Percentiles rank a stretch among this genome's conserved stretches.
Evolutionary conservation across 2,888 invertebrate species (phyloP).

Genomic region (Linyphia triangularis): DNA sequence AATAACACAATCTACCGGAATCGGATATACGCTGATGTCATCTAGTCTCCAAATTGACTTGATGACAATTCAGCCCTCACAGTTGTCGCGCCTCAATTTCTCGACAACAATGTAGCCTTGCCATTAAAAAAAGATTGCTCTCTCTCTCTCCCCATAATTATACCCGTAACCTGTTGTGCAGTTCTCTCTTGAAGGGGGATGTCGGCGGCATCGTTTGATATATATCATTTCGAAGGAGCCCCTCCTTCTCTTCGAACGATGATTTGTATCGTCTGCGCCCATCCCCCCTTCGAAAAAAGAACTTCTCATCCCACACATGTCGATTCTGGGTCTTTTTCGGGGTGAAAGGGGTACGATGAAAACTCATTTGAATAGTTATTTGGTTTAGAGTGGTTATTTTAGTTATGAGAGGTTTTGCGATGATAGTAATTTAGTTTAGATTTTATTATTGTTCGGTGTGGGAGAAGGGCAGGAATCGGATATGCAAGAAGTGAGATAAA

Average conservation of each 20-base stretch:
- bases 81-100: neutral
- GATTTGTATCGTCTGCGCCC: slow-evolving; percentile 10
- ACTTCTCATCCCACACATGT: neutral
- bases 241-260: neutral
- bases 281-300: neutral
- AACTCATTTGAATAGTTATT: neutral
- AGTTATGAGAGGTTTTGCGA: neutral
- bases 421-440: neutral
- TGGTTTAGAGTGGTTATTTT: neutral
- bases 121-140: neutral
- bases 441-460: neutral
- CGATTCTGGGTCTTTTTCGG: neutral
- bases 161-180: slow-evolving; percentile 38
- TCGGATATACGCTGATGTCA: neutral
- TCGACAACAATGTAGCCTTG: neutral
- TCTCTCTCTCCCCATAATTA: slow-evolving; percentile 23
- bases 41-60: neutral
- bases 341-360: neutral
- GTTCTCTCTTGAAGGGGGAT: neutral
- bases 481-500: neutral
- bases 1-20: neutral
- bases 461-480: neutral
- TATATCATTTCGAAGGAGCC: neutral
- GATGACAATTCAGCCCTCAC: slow-evolving; percentile 39
- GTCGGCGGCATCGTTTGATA: slow-evolving; percentile 35